phyloP scores from a whole-genome alignment of 1,140 invertebrate genomes.

The Drosophila nebulosa region DNA sequence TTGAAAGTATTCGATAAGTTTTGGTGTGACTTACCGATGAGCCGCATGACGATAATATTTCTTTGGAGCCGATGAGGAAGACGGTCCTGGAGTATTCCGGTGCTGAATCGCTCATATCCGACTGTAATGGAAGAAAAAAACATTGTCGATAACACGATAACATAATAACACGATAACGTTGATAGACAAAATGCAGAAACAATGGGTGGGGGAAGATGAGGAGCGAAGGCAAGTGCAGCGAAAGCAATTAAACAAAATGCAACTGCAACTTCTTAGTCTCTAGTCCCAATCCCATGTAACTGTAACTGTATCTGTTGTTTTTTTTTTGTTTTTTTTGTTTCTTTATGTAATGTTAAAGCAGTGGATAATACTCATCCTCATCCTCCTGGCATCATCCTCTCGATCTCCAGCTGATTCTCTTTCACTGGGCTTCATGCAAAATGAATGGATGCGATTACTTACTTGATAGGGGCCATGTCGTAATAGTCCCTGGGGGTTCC shows the following conservation, averaged over 20 bases:
- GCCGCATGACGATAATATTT: conserved; percentile 70
- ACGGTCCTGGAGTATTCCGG: conserved; percentile 56
- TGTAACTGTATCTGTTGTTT: no score
- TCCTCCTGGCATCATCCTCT: no score
- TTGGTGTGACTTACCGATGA: conserved; percentile 56
- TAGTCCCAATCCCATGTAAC: no score
- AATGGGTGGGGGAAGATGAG: no score
- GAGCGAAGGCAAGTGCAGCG: no score
- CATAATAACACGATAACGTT: no score
- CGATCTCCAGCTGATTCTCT: no score
- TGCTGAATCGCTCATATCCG: conserved; percentile 67
- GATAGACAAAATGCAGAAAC: no score
- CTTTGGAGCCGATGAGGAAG: conserved; percentile 45
- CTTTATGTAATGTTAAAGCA: neutral
- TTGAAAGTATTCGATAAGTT: no score
- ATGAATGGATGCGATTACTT: conserved; percentile 29
- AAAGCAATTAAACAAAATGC: neutral
- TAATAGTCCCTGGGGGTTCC: conserved; percentile 45
- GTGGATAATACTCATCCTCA: no score
- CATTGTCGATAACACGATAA: no score
- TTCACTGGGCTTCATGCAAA: no score
- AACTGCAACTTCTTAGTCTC: neutral
- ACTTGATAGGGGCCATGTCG: conserved; percentile 57
- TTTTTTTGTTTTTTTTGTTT: conserved; percentile 5
- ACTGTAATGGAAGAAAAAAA: conserved; percentile 46